These are phyloP conservation scores for Acanthoscelides obtectus DNA, from an alignment of 2,888 invertebrate genomes.

Conservation along the genomic window DNA sequence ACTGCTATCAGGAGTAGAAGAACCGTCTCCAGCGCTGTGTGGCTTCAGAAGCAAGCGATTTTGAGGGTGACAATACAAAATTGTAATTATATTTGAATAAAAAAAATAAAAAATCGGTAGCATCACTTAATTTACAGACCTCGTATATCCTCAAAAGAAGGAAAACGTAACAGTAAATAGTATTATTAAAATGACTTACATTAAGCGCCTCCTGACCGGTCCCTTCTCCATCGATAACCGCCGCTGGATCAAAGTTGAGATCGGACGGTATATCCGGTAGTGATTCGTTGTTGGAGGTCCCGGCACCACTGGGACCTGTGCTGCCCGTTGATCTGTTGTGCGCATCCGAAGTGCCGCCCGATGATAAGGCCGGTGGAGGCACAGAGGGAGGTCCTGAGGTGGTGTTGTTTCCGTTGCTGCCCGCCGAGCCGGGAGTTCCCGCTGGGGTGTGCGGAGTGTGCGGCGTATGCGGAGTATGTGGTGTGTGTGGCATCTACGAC, in stretches of 20 bases:
- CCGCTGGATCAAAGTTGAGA: conserved; percentile 89
- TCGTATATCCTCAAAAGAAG: no score
- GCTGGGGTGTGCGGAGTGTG: conserved; percentile 76
- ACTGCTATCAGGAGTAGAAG: no score
- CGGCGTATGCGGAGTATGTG: conserved; percentile 73
- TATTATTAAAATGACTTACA: conserved; percentile 56
- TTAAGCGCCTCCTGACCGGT: conserved; percentile 82
- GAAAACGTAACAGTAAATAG: neutral
- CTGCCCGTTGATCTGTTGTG: conserved; percentile 50
- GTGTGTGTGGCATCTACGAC: conserved; percentile 63
- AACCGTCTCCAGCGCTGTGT: no score
- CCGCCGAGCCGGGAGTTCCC: conserved; percentile 60
- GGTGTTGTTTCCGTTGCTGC: conserved; percentile 59
- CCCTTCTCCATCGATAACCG: conserved; percentile 88
- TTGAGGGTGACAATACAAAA: no score
- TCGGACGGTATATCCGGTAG: conserved; percentile 81
- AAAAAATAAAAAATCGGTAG: no score
- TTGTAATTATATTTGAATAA: no score
- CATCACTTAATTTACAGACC: no score
- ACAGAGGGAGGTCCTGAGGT: conserved; percentile 72
- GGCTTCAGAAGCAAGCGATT: no score
- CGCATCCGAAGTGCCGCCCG: conserved; percentile 2
- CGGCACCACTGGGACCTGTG: conserved; percentile 10
- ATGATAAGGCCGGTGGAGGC: conserved; percentile 52
- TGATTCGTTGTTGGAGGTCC: conserved; percentile 25